Base-by-base conservation (phyloP, 2,797 vertebrate genomes). In the Enteromius argenteus region DNA sequence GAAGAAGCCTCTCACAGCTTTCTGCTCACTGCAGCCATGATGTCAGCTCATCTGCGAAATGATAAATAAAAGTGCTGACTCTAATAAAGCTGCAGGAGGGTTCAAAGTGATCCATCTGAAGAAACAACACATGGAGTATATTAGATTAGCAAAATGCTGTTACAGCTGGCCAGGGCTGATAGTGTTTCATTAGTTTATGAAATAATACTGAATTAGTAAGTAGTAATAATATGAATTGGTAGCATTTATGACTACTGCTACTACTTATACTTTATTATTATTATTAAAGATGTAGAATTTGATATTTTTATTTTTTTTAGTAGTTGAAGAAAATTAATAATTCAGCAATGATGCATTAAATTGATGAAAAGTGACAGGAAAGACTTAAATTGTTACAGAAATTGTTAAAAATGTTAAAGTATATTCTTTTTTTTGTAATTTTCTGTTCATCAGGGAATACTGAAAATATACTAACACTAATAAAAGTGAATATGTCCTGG, bases 11-110 rank as follows among this genome's bases (percentile, higher is more conserved):
- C 35, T 35, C 74, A 30, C 49, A 64, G 27, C 69, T 69, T 14
- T 51, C 68, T 49, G 67, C 32, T 80, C 35, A 72, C 11, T 35
- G 19, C 23, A 44, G 13, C 15, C 21, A 51, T 66, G 23, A 60
- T 64, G 80, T 68, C 58, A 60, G 23, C 37, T 23, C 23, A n/a
- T 78, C 74, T 84, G 73, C 9, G n/a, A 49, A 62, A 42, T 73
- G 15, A 74, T 79, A 32, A 74, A 35, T 42, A 84, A 53, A 67
- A 81, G 4, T n/a, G 10, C 51, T 53, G 46, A 21, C 58, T 72
- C 56, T 86, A 42, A 66, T 23, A 30, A 72, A 80, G 46, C 17
- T 30, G 51, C 37, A 66, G 39, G 32, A 66, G 30, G 42, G n/a
- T 84, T 81, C n/a, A 66, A 58, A 80, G 44, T n/a, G 44, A 51